Evolutionary conservation across 2,113 vertebrate genomes (phyloP).

Genomic region (Buteo buteo): DNA sequence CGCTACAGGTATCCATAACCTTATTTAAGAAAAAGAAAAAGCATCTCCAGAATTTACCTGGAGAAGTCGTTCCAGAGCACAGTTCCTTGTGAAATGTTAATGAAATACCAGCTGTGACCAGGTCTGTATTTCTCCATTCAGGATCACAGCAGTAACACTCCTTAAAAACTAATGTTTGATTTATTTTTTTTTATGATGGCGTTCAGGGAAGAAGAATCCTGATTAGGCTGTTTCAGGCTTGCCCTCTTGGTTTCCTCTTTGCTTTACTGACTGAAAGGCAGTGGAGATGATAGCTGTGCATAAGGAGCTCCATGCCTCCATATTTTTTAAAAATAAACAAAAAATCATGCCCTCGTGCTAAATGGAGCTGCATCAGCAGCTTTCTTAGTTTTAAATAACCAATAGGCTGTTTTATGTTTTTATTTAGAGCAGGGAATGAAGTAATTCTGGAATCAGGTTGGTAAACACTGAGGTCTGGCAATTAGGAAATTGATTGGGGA

Average conservation of each 20-base stretch:
- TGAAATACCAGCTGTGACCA: background rate
- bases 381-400: background rate
- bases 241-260: background rate
- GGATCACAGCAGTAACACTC: background rate
- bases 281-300: background rate
- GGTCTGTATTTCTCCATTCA: background rate
- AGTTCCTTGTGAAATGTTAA: background rate
- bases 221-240: background rate
- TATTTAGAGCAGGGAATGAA: background rate
- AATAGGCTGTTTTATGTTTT: background rate
- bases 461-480: slow-evolving; percentile 8
- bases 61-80: background rate
- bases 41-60: background rate
- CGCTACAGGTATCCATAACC: background rate
- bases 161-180: background rate
- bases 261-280: background rate
- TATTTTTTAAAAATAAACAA: background rate
- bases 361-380: background rate
- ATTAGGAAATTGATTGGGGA: background rate
- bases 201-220: background rate
- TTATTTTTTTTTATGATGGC: background rate
- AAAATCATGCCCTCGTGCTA: background rate
- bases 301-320: background rate
- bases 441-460: slow-evolving; percentile 23
- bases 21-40: background rate